Evolutionary conservation across 1,140 invertebrate genomes (phyloP).

Genomic region (Cyclargus thomasi): DNA sequence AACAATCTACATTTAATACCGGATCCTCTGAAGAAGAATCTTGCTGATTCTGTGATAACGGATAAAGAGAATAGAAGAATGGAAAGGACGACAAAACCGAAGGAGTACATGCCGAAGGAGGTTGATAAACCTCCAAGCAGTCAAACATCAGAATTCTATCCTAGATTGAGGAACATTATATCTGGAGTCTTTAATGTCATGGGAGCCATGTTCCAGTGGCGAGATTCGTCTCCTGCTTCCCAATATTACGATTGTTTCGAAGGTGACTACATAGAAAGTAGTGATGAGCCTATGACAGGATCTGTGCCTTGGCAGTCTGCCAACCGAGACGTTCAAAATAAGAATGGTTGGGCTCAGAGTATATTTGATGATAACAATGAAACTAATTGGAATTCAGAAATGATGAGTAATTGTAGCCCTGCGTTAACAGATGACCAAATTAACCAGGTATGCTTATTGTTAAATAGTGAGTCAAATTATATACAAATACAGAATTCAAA

Average conservation of each 20-base stretch:
- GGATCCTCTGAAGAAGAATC: conserved; percentile 55
- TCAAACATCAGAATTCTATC: conserved; percentile 29
- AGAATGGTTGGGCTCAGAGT: conserved; percentile 37
- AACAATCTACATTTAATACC: conserved; percentile 47
- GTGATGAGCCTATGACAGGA: conserved; percentile 34
- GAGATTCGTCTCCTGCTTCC: conserved; percentile 33
- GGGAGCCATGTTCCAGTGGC: conserved; percentile 44
- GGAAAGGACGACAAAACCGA: conserved; percentile 33
- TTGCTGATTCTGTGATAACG: conserved; percentile 51
- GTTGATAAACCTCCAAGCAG: conserved; percentile 25
- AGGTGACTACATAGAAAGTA: conserved; percentile 21
- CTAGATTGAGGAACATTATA: conserved; percentile 41
- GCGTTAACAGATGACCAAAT: conserved; percentile 44
- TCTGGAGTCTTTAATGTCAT: conserved; percentile 48
- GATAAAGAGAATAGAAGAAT: conserved; percentile 32
- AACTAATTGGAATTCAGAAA: conserved; percentile 33
- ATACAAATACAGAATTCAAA: conserved; percentile 24
- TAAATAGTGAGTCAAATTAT: conserved; percentile 30
- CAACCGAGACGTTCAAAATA: conserved; percentile 54
- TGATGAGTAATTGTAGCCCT: conserved; percentile 37
- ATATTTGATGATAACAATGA: conserved; percentile 32
- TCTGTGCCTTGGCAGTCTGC: conserved; percentile 38
- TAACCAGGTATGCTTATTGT: conserved; percentile 38
- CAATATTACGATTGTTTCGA: conserved; percentile 51
- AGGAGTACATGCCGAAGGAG: conserved; percentile 23